A percentile compares a stretch with the other conserved stretches of the same genome.
phyloP scores from a whole-genome alignment of 2,888 invertebrate species.

The Philopedon plagiatum region DNA sequence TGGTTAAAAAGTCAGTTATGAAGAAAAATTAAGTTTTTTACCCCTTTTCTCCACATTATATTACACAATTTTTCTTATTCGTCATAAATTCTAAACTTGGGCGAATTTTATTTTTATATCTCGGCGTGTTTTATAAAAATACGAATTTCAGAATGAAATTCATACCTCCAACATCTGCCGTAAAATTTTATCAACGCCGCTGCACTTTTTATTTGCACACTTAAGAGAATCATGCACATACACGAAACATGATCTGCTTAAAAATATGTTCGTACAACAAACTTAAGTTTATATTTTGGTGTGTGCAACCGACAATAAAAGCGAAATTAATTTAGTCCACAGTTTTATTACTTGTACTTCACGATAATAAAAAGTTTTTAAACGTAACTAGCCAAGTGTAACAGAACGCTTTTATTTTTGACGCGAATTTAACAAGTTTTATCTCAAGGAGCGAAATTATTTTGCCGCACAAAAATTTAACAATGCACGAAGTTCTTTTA shows the following conservation, averaged over 20 bases:
- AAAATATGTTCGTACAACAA: slow-evolving; percentile 39
- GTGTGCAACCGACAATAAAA: slow-evolving; percentile 42
- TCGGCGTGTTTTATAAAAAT: slow-evolving; percentile 12
- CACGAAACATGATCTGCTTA: slow-evolving; percentile 35
- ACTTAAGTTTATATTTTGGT: slow-evolving; percentile 38
- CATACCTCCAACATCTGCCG: slow-evolving; percentile 36
- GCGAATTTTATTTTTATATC: slow-evolving; percentile 20
- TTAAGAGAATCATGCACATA: slow-evolving; percentile 28
- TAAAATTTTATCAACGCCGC: slow-evolving; percentile 37
- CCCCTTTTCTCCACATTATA: neutral
- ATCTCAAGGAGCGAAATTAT: slow-evolving; percentile 39
- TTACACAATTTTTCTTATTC: slow-evolving; percentile 12
- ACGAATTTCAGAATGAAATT: slow-evolving; percentile 28
- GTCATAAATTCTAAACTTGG: slow-evolving; percentile 13
- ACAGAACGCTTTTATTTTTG: slow-evolving; percentile 43
- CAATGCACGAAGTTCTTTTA: slow-evolving; percentile 46
- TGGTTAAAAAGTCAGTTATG: neutral
- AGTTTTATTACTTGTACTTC: slow-evolving; percentile 46
- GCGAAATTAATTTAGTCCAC: slow-evolving; percentile 45
- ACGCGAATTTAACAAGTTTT: slow-evolving; percentile 45
- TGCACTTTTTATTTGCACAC: slow-evolving; percentile 36
- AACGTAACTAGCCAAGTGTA: slow-evolving; percentile 35
- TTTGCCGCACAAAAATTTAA: slow-evolving; percentile 24
- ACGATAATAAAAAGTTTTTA: slow-evolving; percentile 46
- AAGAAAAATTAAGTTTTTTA: neutral